These are phyloP conservation scores for Netelia fuscicornis DNA, from an alignment of 2,888 invertebrate species.

Conservation along the genomic window DNA sequence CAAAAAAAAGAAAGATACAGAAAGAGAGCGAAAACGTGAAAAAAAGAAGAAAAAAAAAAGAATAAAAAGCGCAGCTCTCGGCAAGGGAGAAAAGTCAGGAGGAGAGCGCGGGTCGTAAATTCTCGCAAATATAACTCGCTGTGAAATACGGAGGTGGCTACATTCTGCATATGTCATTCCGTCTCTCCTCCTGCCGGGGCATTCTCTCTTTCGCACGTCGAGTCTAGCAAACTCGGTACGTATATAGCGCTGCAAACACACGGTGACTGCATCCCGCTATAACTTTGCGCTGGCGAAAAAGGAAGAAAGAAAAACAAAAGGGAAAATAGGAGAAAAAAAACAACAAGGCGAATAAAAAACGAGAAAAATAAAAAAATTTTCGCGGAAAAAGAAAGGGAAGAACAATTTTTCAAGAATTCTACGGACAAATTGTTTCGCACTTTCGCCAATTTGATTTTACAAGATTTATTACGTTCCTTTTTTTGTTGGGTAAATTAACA, in stretches of 20 bases:
- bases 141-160: slow-evolving; percentile 83
- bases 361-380: too few relatives aligned
- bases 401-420: background rate
- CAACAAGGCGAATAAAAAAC: too few relatives aligned
- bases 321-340: background rate
- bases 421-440: background rate
- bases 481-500: background rate
- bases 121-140: slow-evolving; percentile 79
- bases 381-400: too few relatives aligned
- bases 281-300: background rate
- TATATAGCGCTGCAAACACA: background rate
- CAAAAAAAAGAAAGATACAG: slow-evolving; percentile 70
- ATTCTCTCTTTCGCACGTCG: slow-evolving; percentile 66
- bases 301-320: background rate
- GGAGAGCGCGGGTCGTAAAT: slow-evolving; percentile 80
- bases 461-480: background rate
- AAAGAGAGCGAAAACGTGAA: slow-evolving; percentile 70
- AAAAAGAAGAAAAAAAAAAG: slow-evolving; percentile 64
- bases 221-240: background rate
- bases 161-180: slow-evolving; percentile 84
- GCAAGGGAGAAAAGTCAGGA: slow-evolving; percentile 70
- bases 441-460: too few relatives aligned
- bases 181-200: slow-evolving; percentile 77
- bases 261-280: background rate
- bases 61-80: slow-evolving; percentile 72